Percentiles rank a stretch among this genome's conserved stretches.
Evolutionary conservation across 30 jellyfish, hydroid and myxozoan species (phyloP).

Genomic region (Turritopsis rubra): DNA sequence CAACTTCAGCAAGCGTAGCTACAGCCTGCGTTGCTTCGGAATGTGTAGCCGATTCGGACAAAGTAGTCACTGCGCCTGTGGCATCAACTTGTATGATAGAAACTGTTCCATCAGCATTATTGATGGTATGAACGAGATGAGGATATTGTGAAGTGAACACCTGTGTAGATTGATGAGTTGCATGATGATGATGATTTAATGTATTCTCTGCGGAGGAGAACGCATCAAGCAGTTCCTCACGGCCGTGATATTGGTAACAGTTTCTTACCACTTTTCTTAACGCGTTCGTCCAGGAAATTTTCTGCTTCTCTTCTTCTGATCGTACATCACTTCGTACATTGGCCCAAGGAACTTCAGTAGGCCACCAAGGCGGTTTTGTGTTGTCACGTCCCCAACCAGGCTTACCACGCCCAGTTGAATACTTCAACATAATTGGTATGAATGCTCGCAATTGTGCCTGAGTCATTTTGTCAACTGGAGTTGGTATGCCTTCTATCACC

Average conservation of each 20-base stretch:
- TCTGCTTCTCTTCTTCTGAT: conserved; percentile 76
- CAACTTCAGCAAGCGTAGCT: conserved; percentile 96
- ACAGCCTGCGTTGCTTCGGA: conserved; percentile 98
- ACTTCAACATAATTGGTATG: conserved; percentile 95
- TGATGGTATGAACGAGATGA: conserved; percentile 92
- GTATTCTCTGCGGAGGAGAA: conserved; percentile 63
- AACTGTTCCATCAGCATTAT: conserved; percentile 95
- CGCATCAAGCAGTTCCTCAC: conserved; percentile 83
- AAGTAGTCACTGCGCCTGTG: conserved; percentile 88
- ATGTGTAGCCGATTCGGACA: conserved; percentile 84
- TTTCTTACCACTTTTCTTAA: conserved; percentile 66
- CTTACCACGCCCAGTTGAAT: conserved; percentile 97
- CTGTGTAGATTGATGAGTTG: conserved; percentile 41
- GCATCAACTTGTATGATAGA: conserved; percentile 97
- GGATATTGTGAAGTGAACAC: conserved; percentile 74
- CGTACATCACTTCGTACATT: conserved; percentile 98
- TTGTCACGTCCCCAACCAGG: conserved; percentile 99
- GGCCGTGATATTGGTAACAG: conserved; percentile 89
- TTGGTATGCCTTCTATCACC: conserved; percentile 96
- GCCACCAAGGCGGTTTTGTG: conserved; percentile 99
- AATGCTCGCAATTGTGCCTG: conserved; percentile 98
- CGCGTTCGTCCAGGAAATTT: conserved; percentile 96
- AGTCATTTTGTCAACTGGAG: conserved; percentile 99
- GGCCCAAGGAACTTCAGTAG: conserved; percentile 99
- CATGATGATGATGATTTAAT: neutral